A percentile compares a stretch with the other conserved stretches of the same genome.
phyloP scores from a whole-genome alignment of 2,888 invertebrate genomes.

The Hirtodrosophila alboralis region DNA sequence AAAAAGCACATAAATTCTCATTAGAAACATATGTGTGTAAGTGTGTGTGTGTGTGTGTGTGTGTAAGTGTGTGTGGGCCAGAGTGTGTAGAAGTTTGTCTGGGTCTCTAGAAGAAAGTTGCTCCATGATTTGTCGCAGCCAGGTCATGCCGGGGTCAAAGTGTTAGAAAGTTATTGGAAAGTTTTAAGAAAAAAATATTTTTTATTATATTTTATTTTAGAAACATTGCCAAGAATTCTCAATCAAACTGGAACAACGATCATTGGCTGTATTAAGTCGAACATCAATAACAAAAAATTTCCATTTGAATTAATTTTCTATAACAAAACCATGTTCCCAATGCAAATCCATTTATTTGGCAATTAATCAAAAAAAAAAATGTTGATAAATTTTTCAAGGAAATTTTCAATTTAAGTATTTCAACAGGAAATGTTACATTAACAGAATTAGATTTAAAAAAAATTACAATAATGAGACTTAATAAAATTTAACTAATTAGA shows the following conservation, averaged over 20 bases:
- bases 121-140: conserved; percentile 29
- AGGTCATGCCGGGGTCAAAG: conserved; percentile 58
- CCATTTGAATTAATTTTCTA: conserved; percentile 19
- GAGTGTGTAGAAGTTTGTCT: conserved; percentile 7
- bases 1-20: conserved; percentile 74
- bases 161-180: conserved; percentile 61
- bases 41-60: conserved; percentile 22
- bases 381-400: too few relatives aligned
- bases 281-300: conserved; percentile 3
- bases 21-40: conserved; percentile 39
- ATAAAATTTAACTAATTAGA: too few relatives aligned
- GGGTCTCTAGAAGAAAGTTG: conserved; percentile 56
- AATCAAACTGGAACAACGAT: conserved; percentile 27
- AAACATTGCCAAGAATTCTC: conserved; percentile 3
- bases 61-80: conserved; percentile 9
- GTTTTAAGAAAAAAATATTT: too few relatives aligned
- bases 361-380: too few relatives aligned
- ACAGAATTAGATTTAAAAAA: too few relatives aligned
- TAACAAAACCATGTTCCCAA: conserved; percentile 11
- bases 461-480: too few relatives aligned
- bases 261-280: conserved; percentile 1
- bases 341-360: conserved; percentile 5
- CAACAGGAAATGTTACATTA: too few relatives aligned
- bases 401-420: too few relatives aligned
- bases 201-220: conserved; percentile 1